Evolutionary conservation across 2,797 vertebrate genomes (phyloP), one percentile per base, ranked within the genome.

Genomic region (Scyliorhinus canicula): DNA sequence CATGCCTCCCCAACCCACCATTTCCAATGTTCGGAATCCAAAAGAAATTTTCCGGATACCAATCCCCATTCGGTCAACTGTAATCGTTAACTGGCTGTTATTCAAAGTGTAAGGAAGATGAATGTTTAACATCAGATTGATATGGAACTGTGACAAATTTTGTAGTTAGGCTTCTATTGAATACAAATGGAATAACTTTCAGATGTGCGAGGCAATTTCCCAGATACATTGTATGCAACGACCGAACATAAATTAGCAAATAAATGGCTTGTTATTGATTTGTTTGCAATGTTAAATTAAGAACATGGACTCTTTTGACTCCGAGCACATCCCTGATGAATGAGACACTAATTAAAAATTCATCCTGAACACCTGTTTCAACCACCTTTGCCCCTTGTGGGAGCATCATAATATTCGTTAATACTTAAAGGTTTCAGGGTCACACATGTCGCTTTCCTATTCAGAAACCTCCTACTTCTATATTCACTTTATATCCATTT

Each of bases 371-470:
- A 84, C 88, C 95, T 94, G 95, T 95, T 60, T 71, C 71, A 47
- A 50, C 60, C 95, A 84, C 88, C 96, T 19, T 67, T 52, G 96
- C 95, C 96, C 96, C 97, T 96, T 96, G 96, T 96, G 97, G 96
- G 96, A 97, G 97, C 96, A 96, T 96, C 96, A 96, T 97, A 97
- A 97, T 97, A 97, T 96, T 97, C 95, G 96, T 97, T 96, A 96
- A 97, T 97, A 97, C 97, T 97, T 97, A 97, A 97, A 96, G 96
- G 95, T 95, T 95, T 71, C 28, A 24, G 55, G 14, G 47, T 74
- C 16, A 12, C 93, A 94, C 9, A 11, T 52, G 67, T 93, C 16
- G 14, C 47, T 71, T 71, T 52, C 16, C 67, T 52, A 24, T 74
- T n/a, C 67, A 94, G 28, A 52, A 71, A 65, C 93, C 93, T 94